phyloP scores from a whole-genome alignment of 2,797 vertebrate species.

The Dendrocincla tyrannina region DNA sequence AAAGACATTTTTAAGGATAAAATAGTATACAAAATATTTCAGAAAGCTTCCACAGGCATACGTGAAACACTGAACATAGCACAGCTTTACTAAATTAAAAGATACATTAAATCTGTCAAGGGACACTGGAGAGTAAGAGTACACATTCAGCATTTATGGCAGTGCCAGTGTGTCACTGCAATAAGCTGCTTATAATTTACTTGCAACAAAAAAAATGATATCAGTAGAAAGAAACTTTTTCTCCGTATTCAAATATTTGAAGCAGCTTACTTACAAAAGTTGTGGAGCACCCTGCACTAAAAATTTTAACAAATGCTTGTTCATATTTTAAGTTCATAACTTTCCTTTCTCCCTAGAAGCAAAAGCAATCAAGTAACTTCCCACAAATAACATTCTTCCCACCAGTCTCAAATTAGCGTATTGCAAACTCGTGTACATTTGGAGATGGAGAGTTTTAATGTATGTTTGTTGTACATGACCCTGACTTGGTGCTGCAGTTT shows the following conservation, averaged over 20 bases:
- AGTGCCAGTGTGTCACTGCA: not conserved
- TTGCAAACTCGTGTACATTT: not conserved
- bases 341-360: not conserved
- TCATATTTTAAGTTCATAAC: not conserved
- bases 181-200: not conserved
- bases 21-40: not conserved
- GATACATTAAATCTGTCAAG: not conserved
- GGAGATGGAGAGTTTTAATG: not conserved
- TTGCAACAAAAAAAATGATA: rapidly evolving
- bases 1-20: not conserved
- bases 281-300: not conserved
- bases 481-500: not conserved
- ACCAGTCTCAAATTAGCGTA: not conserved
- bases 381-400: not conserved
- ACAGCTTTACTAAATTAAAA: not conserved
- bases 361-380: not conserved
- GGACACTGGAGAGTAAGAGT: not conserved
- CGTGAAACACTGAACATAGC: not conserved
- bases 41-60: not conserved
- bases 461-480: not conserved
- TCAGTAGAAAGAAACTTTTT: not conserved
- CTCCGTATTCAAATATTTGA: not conserved
- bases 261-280: not conserved
- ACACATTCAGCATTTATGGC: not conserved
- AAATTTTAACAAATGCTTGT: not conserved